Percentiles rank a stretch among this genome's conserved stretches.
These are phyloP conservation scores for Xyliphius kryptos DNA, from an alignment of 2,113 vertebrate genomes.

Conservation along the genomic window DNA sequence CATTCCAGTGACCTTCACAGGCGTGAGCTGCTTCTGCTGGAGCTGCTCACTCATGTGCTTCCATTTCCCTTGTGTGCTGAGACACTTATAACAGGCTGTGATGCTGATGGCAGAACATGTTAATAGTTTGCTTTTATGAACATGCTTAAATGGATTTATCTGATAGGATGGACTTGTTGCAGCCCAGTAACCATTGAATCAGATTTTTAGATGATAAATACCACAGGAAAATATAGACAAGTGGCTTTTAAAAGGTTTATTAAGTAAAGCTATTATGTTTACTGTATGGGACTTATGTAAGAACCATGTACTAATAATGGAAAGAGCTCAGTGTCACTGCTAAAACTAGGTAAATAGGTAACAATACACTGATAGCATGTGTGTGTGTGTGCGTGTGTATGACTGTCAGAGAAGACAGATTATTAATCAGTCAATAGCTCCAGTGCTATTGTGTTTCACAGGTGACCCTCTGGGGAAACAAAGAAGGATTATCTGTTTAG, in stretches of 20 bases:
- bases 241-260: conserved; percentile 31
- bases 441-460: conserved; percentile 31
- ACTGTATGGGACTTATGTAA: conserved; percentile 46
- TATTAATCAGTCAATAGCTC: conserved; percentile 36
- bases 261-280: conserved; percentile 29
- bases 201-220: too few relatives aligned
- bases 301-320: conserved; percentile 50
- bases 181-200: background rate
- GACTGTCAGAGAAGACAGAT: conserved; percentile 32
- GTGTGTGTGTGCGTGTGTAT: conserved; percentile 32
- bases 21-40: conserved; percentile 47
- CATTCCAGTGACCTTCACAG: conserved; percentile 60
- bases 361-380: conserved; percentile 40
- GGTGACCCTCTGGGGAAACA: conserved; percentile 18
- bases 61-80: conserved; percentile 35
- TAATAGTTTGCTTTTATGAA: conserved; percentile 48
- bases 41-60: conserved; percentile 44
- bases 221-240: too few relatives aligned
- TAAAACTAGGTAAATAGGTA: conserved; percentile 52
- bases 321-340: conserved; percentile 37
- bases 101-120: conserved; percentile 40
- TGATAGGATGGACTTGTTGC: conserved; percentile 42
- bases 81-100: conserved; percentile 36
- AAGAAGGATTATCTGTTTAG: conserved; percentile 4
- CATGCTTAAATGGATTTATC: conserved; percentile 30